These are phyloP conservation scores for Colaptes auratus DNA, from an alignment of 2,113 vertebrate genomes.

Conservation along the genomic window DNA sequence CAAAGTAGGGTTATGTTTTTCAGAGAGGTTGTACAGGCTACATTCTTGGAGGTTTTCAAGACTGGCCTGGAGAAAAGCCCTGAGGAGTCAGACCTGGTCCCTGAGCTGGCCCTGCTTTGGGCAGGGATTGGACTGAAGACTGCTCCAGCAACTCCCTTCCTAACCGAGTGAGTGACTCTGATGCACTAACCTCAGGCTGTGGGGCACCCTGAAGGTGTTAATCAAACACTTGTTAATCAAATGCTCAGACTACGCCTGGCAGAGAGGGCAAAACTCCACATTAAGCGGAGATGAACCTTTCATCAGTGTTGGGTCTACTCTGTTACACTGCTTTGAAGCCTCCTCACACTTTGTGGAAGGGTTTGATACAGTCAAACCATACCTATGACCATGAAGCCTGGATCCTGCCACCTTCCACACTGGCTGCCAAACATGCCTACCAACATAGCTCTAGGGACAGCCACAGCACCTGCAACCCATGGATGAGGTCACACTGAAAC, in stretches of 20 bases:
- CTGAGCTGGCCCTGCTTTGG: neutral
- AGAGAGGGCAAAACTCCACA: neutral
- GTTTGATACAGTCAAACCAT: neutral
- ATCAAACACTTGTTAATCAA: neutral
- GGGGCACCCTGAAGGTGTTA: neutral
- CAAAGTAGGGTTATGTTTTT: neutral
- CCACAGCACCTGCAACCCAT: neutral
- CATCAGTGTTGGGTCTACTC: neutral
- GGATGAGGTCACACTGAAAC: neutral
- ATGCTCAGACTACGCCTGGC: neutral
- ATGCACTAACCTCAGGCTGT: neutral
- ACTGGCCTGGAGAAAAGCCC: neutral
- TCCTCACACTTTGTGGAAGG: neutral
- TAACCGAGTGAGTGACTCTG: neutral
- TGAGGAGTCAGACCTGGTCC: neutral
- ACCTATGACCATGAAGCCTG: accelerated
- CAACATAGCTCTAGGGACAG: neutral
- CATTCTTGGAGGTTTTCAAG: neutral
- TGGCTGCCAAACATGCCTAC: neutral
- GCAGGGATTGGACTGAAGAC: neutral
- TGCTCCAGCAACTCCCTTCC: neutral
- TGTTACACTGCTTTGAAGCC: neutral
- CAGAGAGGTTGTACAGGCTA: neutral
- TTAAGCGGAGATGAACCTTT: neutral
- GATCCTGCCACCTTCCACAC: neutral